A percentile compares a stretch with the other conserved stretches of the same genome.
Conservation (phyloP, 2,113 vertebrate species). For the Sakesphorus luctuosus region DNA sequence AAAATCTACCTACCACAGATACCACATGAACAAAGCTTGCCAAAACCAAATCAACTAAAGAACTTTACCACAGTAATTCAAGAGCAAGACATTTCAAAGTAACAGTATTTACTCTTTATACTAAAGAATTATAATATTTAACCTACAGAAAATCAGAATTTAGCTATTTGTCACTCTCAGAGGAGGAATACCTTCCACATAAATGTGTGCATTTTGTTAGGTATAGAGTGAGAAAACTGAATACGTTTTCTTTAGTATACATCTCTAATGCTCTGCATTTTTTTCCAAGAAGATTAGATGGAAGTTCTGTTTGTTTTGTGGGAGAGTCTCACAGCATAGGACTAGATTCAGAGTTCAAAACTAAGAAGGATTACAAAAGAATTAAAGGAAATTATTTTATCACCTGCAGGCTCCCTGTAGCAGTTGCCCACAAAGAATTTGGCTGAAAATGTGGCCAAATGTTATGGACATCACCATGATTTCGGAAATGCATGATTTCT, state of each 20-base stretch:
- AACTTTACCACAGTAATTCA: background rate
- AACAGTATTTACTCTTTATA: background rate
- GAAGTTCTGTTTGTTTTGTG: background rate
- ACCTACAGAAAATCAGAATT: background rate
- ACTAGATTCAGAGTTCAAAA: background rate
- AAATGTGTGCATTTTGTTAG: background rate
- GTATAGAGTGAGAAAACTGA: background rate
- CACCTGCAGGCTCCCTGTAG: background rate
- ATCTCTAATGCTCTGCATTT: background rate
- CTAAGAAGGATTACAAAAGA: background rate
- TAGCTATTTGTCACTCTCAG: background rate
- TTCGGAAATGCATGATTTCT: background rate
- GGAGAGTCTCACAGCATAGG: background rate
- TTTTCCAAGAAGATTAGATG: background rate
- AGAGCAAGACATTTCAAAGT: background rate
- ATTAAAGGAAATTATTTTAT: background rate
- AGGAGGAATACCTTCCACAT: background rate
- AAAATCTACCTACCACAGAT: background rate
- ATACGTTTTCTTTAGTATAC: background rate
- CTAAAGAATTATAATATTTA: background rate
- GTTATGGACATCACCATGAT: background rate
- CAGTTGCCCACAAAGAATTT: background rate
- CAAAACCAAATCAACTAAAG: background rate
- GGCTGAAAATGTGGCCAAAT: background rate
- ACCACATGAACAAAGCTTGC: background rate